Evolutionary conservation across 2,113 vertebrate genomes (phyloP).

Genomic region (Sinocyclocheilus anshuiensis): DNA sequence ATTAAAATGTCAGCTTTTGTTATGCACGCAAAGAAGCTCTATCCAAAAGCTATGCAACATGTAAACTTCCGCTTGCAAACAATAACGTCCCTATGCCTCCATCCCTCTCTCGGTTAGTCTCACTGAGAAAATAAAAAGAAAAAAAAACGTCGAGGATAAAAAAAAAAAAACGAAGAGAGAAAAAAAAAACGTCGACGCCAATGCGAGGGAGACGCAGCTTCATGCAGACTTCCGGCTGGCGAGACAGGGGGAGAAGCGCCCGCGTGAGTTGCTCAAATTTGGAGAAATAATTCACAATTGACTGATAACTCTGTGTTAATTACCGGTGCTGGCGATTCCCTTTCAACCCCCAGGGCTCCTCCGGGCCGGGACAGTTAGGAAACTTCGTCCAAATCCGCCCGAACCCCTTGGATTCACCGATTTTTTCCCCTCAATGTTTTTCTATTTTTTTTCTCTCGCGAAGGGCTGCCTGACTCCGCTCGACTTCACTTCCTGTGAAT

Average conservation of each 20-base stretch:
- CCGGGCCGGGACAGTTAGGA: constrained; percentile 75
- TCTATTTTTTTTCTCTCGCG: constrained; percentile 61
- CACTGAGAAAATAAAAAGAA: constrained; percentile 72
- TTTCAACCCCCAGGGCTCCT: constrained; percentile 70
- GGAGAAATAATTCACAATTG: constrained; percentile 66
- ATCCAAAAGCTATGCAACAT: constrained; percentile 38
- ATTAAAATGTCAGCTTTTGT: constrained; percentile 67
- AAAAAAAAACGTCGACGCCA: constrained; percentile 71
- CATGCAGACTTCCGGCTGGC: constrained; percentile 81
- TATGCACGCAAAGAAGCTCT: constrained; percentile 36
- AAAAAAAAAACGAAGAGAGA: constrained; percentile 63
- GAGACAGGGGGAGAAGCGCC: constrained; percentile 65
- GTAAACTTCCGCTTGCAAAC: constrained; percentile 62
- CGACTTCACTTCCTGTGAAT: constrained; percentile 66
- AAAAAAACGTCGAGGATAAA: constrained; percentile 67
- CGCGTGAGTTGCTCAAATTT: constrained; percentile 65
- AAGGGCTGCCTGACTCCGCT: constrained; percentile 56
- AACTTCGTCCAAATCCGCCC: constrained; percentile 79
- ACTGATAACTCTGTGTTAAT: constrained; percentile 67
- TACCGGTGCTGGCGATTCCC: constrained; percentile 74
- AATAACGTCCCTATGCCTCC: constrained; percentile 64
- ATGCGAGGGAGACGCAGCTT: constrained; percentile 76
- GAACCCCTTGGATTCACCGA: constrained; percentile 68
- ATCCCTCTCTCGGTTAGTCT: constrained; percentile 70
- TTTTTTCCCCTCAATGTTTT: constrained; percentile 65